Evolutionary conservation across 1,140 invertebrate species (phyloP).

Genomic region (Trichoplusia ni): DNA sequence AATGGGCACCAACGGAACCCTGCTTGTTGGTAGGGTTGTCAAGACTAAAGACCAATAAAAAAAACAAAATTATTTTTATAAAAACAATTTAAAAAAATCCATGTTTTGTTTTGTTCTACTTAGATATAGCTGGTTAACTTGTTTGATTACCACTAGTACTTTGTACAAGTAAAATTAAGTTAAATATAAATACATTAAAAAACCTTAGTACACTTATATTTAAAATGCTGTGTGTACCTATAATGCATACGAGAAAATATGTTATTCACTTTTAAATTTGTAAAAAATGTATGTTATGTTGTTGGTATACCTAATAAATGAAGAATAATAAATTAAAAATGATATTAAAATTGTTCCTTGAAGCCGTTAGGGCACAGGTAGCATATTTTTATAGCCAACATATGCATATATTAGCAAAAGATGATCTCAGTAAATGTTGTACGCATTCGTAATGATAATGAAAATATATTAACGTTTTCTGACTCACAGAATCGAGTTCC

Average conservation of each 20-base stretch:
- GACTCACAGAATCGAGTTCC: conserved; percentile 7
- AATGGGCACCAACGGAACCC: conserved; percentile 43
- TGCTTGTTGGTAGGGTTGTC: conserved; percentile 10
- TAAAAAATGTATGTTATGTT: too few relatives aligned
- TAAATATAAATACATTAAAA: too few relatives aligned
- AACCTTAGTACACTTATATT: too few relatives aligned
- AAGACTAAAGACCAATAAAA: neutral
- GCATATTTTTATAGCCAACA: neutral
- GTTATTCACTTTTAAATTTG: too few relatives aligned
- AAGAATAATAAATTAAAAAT: neutral
- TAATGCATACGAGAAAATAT: too few relatives aligned
- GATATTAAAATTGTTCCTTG: neutral
- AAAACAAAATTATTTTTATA: neutral
- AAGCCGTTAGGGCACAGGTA: neutral
- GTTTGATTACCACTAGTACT: too few relatives aligned
- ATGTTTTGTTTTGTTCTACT: too few relatives aligned
- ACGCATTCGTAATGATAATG: conserved; percentile 6
- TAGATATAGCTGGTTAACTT: too few relatives aligned
- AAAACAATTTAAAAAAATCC: conserved; percentile 2
- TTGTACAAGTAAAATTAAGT: too few relatives aligned
- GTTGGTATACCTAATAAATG: too few relatives aligned
- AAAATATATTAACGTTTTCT: conserved; percentile 2
- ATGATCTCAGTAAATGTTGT: conserved; percentile 10
- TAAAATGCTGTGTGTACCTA: too few relatives aligned
- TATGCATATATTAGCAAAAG: conserved; percentile 13